phyloP scores from a whole-genome alignment of 2,797 vertebrate species.

The Decapterus maruadsi region DNA sequence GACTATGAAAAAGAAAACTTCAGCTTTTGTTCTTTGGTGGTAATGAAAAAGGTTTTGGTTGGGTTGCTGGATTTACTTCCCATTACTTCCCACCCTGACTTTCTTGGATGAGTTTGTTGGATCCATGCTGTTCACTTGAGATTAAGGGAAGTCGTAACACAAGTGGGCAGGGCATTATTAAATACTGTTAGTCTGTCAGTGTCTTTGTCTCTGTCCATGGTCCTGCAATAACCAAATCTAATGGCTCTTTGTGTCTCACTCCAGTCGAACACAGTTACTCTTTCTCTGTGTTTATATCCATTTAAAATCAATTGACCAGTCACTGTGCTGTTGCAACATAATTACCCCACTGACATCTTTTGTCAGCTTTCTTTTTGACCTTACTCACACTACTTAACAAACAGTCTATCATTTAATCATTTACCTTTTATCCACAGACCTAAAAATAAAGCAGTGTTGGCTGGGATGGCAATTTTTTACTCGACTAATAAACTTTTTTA shows the following conservation, averaged over 20 bases:
- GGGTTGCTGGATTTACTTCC: not conserved
- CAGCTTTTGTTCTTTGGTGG: no score
- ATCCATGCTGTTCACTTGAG: no score
- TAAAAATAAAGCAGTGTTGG: constrained; percentile 2
- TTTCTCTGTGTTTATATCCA: not conserved
- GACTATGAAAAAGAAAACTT: no score
- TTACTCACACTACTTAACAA: not conserved
- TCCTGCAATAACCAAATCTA: constrained; percentile 1
- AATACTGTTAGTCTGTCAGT: not conserved
- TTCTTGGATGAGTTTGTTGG: no score
- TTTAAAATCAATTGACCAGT: not conserved
- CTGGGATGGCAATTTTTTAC: constrained; percentile 19
- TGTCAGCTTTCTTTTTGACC: not conserved
- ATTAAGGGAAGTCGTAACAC: no score
- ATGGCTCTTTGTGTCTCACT: not conserved
- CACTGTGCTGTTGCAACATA: not conserved
- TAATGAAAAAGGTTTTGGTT: not conserved
- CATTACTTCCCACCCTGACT: no score
- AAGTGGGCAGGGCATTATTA: no score
- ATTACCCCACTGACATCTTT: constrained; percentile 9
- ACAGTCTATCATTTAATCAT: not conserved
- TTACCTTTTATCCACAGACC: not conserved
- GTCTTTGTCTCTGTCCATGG: not conserved
- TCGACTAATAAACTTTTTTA: constrained; percentile 36
- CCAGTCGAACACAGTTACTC: not conserved